phyloP scores from a whole-genome alignment of 2,113 vertebrate species.

The Eretmochelys imbricata region DNA sequence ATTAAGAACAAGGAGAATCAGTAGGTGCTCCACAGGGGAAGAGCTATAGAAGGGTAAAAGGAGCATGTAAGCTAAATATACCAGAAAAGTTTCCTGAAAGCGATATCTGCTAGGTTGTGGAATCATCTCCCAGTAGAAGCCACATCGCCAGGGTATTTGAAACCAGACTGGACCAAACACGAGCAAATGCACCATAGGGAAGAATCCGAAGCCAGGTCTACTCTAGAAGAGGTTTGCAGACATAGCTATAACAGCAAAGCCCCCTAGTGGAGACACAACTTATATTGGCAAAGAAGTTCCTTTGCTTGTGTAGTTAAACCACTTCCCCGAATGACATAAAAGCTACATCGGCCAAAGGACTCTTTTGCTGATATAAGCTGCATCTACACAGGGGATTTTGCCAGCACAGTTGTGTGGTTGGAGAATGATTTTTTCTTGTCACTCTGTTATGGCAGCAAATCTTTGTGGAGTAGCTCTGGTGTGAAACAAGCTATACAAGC shows the following conservation, averaged over 20 bases:
- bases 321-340: slow-evolving; percentile 27
- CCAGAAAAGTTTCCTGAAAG: slow-evolving; percentile 1
- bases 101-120: slow-evolving; percentile 10
- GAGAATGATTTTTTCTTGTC: neutral
- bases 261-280: slow-evolving; percentile 27
- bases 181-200: slow-evolving; percentile 33
- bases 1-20: slow-evolving; percentile 1
- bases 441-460: neutral
- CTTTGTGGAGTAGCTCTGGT: neutral
- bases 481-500: neutral
- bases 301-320: slow-evolving; percentile 36
- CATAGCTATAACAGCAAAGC: slow-evolving; percentile 22
- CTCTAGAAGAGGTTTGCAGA: neutral
- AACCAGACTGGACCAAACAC: slow-evolving; percentile 36
- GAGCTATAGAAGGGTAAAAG: neutral
- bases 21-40: neutral
- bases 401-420: neutral
- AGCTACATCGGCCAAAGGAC: neutral
- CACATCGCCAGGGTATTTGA: slow-evolving; percentile 5
- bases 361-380: slow-evolving; percentile 16
- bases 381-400: neutral
- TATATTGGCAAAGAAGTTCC: slow-evolving; percentile 25
- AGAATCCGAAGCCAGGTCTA: slow-evolving; percentile 43
- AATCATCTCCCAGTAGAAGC: slow-evolving; percentile 48
- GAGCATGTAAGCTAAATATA: neutral